Evolutionary conservation across 2,113 vertebrate genomes (phyloP), one percentile per base, ranked within the genome.

Genomic region (Morone chrysops): DNA sequence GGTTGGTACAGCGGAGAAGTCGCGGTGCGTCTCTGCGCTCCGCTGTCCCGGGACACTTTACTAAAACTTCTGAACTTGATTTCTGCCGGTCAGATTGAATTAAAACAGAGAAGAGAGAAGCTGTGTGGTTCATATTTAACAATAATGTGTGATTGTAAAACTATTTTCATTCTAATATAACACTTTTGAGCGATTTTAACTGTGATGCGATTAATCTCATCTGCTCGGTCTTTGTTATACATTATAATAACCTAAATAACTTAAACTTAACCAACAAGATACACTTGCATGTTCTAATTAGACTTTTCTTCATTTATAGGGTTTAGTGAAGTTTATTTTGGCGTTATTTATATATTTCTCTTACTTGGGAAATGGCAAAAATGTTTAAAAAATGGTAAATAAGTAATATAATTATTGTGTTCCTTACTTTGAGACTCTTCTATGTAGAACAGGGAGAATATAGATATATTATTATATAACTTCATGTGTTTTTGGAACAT

Each of bases 11-110:
- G 65, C 66, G 17, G 50, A 25, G 61, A 13, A 11, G 43, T 38
- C 36, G 48, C 77, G 82, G 54, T 66, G 72, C 17, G 17, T 22
- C 8, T 4, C 17, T 8, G 78, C 54, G 74, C 47, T 47, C 70
- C 20, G 79, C 45, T 2, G 80, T 80, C 85, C 83, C 74, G 70
- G 84, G 86, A 81, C 83, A 3, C 59, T 22, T 40, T 1, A 4
- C 3, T 0, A 0, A 11, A 85, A 82, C 71, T 88, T 80, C 14
- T 6, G 1, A n/a, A 56, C 38, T 18, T 6, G 25, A 5, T 14
- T 45, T 66, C 5, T 2, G 14, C 1, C 9, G 1, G 40, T 43
- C 16, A 0, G 16, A 2, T 6, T 9, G 0, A 59, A 25, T 7
- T 4, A 6, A 36, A n/a, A 38, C 6, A 16, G 0, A 50, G 6